Percentiles rank a stretch among this genome's conserved stretches.
phyloP scores from a whole-genome alignment of 2,888 invertebrate species.

The Calameuta filiformis region DNA sequence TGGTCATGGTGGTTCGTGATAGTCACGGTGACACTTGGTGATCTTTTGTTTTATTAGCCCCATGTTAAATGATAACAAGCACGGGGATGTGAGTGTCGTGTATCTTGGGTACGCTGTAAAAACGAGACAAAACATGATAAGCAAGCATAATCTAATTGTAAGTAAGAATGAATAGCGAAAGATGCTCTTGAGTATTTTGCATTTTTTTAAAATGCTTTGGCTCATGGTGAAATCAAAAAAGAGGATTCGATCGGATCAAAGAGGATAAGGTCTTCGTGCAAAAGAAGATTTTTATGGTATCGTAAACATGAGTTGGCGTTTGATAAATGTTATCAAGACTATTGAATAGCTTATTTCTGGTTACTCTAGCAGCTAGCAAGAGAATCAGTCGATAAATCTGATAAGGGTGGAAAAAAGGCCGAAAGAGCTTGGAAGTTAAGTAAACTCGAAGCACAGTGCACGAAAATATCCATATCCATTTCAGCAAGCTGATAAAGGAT shows the following conservation, averaged over 20 bases:
- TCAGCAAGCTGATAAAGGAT: not conserved
- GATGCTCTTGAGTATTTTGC: not conserved
- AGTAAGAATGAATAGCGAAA: conserved; percentile 8
- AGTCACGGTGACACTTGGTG: conserved; percentile 3
- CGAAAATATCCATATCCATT: not conserved
- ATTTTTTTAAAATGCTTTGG: not conserved
- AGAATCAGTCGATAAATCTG: not conserved
- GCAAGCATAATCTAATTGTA: conserved; percentile 27
- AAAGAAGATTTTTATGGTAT: not conserved
- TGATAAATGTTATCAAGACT: not conserved
- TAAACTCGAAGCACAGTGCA: not conserved
- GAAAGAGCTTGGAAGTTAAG: not conserved
- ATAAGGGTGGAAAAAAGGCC: not conserved
- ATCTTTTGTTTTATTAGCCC: conserved; percentile 30
- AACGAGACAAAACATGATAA: conserved; percentile 41
- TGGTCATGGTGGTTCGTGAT: not conserved
- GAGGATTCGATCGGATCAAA: not conserved
- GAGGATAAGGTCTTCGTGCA: not conserved
- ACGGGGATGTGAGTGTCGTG: conserved; percentile 42
- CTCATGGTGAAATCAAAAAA: not conserved
- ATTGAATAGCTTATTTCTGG: not conserved
- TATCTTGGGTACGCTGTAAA: conserved; percentile 45
- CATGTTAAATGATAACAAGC: conserved; percentile 51
- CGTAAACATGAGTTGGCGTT: not conserved
- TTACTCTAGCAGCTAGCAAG: not conserved